These are phyloP conservation scores for Geophilus truncorum DNA, from an alignment of 2,888 invertebrate species.

Conservation along the genomic window DNA sequence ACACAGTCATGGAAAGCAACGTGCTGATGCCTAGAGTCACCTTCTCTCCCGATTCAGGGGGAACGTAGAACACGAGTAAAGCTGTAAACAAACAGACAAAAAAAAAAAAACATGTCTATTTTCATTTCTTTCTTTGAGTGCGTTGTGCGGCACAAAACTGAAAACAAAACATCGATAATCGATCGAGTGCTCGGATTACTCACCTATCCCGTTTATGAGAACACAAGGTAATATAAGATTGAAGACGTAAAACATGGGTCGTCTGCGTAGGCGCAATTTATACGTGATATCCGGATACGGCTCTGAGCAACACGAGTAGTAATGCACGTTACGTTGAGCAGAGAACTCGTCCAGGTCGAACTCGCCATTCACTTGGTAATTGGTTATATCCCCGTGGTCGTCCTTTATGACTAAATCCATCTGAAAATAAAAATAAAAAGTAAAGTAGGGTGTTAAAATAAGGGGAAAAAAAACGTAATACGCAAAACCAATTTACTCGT, in stretches of 20 bases:
- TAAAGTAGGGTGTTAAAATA: background rate
- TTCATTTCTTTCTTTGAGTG: too few species aligned
- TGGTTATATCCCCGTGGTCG: constrained; percentile 75
- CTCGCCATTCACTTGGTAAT: constrained; percentile 87
- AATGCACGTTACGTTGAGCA: constrained; percentile 64
- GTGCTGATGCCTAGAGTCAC: constrained; percentile 81
- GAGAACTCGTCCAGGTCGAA: constrained; percentile 76
- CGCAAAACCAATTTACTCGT: background rate
- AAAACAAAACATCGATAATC: background rate
- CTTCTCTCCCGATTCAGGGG: constrained; percentile 80
- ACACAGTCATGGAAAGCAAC: constrained; percentile 80
- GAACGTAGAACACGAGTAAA: constrained; percentile 78
- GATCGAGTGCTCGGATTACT: constrained; percentile 36
- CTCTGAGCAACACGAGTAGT: constrained; percentile 74
- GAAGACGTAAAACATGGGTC: constrained; percentile 80
- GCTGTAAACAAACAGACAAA: constrained; percentile 55
- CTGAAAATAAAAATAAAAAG: constrained; percentile 50
- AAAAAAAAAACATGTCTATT: background rate
- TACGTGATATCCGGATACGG: constrained; percentile 81
- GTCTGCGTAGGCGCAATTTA: constrained; percentile 65
- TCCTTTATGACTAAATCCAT: constrained; percentile 69
- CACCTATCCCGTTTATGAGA: constrained; percentile 78
- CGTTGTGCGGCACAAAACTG: too few species aligned
- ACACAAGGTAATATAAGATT: constrained; percentile 78
- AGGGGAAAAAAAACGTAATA: too few species aligned